Evolutionary conservation across 2,888 invertebrate genomes (phyloP).

Genomic region (Eupeodes latifasciatus): DNA sequence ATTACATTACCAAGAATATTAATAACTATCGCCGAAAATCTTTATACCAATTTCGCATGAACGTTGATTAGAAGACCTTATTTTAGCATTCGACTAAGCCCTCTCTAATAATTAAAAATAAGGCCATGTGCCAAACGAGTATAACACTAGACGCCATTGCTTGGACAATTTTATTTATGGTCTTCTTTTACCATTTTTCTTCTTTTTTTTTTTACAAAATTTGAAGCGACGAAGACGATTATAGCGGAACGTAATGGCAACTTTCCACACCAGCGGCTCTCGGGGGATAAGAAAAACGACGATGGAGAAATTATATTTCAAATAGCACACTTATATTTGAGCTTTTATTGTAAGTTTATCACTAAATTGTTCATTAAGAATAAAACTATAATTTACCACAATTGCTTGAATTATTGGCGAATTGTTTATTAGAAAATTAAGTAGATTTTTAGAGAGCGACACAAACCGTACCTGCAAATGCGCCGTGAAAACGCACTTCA

Average conservation of each 20-base stretch:
- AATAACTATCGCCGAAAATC: slow-evolving; percentile 24
- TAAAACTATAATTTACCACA: slow-evolving; percentile 75
- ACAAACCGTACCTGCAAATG: slow-evolving; percentile 80
- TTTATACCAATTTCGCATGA: slow-evolving; percentile 1
- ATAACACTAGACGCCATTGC: slow-evolving; percentile 74
- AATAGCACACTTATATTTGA: slow-evolving; percentile 50
- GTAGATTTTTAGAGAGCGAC: slow-evolving; percentile 72
- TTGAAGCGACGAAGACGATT: slow-evolving; percentile 45
- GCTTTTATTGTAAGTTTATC: slow-evolving; percentile 46
- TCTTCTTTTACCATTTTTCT: slow-evolving; percentile 44
- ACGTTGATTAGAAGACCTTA: neutral
- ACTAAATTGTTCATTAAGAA: slow-evolving; percentile 67
- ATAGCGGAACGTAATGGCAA: slow-evolving; percentile 75
- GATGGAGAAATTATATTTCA: slow-evolving; percentile 15
- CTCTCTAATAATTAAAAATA: slow-evolving; percentile 33
- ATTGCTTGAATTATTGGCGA: slow-evolving; percentile 68
- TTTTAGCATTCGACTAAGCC: neutral
- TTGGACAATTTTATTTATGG: slow-evolving; percentile 61
- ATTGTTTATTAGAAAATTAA: slow-evolving; percentile 72
- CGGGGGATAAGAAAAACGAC: slow-evolving; percentile 23
- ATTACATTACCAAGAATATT: slow-evolving; percentile 52
- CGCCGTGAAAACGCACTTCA: slow-evolving; percentile 83
- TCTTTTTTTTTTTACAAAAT: slow-evolving; percentile 28
- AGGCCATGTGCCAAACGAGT: slow-evolving; percentile 70
- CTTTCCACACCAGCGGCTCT: slow-evolving; percentile 74